phyloP scores from a whole-genome alignment of 2,888 invertebrate genomes.

The Deilephila porcellus region DNA sequence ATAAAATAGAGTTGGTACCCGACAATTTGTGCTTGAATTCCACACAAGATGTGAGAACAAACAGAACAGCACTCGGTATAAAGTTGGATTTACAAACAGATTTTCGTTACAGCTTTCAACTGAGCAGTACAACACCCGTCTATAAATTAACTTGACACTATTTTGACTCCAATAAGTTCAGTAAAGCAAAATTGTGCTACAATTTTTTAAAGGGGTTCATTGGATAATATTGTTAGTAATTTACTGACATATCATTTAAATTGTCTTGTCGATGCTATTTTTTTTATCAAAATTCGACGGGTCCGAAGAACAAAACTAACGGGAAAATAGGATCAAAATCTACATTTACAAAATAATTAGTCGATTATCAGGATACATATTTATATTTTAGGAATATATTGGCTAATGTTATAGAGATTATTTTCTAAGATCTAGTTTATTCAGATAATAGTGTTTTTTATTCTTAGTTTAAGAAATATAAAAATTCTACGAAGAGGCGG shows the following conservation, averaged over 20 bases:
- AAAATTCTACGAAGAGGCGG: background rate
- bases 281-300: background rate
- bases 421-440: too few relatives aligned
- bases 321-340: too few relatives aligned
- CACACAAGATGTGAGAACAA: background rate
- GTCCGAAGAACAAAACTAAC: too few relatives aligned
- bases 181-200: conserved; percentile 5
- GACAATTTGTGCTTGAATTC: background rate
- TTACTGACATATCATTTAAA: background rate
- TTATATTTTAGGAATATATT: too few relatives aligned
- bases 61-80: background rate
- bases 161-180: conserved; percentile 21
- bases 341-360: too few relatives aligned
- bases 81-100: conserved; percentile 21
- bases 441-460: background rate
- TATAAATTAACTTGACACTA: conserved; percentile 26
- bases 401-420: too few relatives aligned
- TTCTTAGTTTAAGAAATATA: background rate
- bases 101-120: conserved; percentile 9
- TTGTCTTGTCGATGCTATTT: background rate
- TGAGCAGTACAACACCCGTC: background rate
- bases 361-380: too few relatives aligned
- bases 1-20: background rate
- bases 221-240: conserved; percentile 1
- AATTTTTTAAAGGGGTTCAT: conserved; percentile 10